These are phyloP conservation scores for Drosophila rhopaloa DNA, from an alignment of 1,140 invertebrate genomes.

Conservation along the genomic window DNA sequence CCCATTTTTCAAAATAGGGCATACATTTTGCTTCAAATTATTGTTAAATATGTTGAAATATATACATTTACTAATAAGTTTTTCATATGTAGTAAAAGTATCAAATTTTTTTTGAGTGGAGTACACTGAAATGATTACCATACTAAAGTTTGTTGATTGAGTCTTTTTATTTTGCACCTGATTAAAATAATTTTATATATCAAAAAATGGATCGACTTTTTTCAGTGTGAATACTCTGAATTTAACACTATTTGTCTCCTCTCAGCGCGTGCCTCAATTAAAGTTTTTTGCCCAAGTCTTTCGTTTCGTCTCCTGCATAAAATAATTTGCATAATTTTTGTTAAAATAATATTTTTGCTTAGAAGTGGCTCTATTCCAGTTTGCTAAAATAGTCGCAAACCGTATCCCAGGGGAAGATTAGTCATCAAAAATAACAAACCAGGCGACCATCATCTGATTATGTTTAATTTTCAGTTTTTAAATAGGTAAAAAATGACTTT, in stretches of 20 bases:
- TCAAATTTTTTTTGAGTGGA: too few species aligned
- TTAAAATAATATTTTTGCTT: constrained; percentile 58
- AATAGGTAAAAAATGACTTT: constrained; percentile 21
- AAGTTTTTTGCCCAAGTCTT: constrained; percentile 65
- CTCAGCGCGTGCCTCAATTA: constrained; percentile 51
- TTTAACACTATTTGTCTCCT: constrained; percentile 13
- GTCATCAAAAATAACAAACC: constrained; percentile 8
- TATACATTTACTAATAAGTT: too few species aligned
- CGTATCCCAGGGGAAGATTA: not conserved
- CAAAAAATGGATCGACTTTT: not conserved
- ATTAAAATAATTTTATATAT: constrained; percentile 7
- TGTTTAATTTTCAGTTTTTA: not conserved
- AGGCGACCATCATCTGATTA: not conserved
- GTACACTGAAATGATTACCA: not conserved
- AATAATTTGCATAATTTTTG: constrained; percentile 63
- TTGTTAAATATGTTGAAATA: too few species aligned
- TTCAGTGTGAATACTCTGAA: constrained; percentile 12
- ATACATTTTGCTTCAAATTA: too few species aligned
- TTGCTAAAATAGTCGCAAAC: constrained; percentile 20
- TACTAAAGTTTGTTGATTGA: constrained; percentile 61
- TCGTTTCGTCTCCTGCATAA: constrained; percentile 36
- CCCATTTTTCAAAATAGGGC: too few species aligned
- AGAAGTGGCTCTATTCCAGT: constrained; percentile 46
- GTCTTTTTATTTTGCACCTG: constrained; percentile 38
- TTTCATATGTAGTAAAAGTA: too few species aligned